Base-by-base conservation (phyloP, 2,888 invertebrate genomes). In the Bombyx huttoni region DNA sequence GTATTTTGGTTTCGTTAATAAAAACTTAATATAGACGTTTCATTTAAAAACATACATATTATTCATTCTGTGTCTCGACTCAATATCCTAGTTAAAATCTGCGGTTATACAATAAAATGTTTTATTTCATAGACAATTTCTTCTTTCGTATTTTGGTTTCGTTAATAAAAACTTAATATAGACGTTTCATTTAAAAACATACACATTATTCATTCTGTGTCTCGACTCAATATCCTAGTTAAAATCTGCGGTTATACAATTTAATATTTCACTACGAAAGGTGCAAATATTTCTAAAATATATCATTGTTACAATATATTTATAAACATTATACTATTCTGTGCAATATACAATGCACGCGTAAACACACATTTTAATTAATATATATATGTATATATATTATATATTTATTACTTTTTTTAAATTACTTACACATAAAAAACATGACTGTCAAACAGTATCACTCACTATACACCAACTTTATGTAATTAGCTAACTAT, bases 261-360 rank as follows among this genome's bases (percentile, higher is more conserved):
- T 73, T 74, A 77, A 78, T 81, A 83, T 78, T 81, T 70, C 79
- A 81, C 86, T 87, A 86, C 87, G 76, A 79, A 81, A 77, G 83
- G 87, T 88, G 87, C 87, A 88, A 87, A 88, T 88, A 88, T 81
- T 76, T 84, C 87, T 87, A 86, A 88, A 88, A 88, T 87, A 88
- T 83, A 81, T 81, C 67, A 68, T 73, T 68, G 24, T 24, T 24
- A 24, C 24, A 24, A 73, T 74, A 78, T 83, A 80, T 78, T 83
- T 82, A 82, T 83, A 79, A 83, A 83, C 75, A 65, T 71, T 81
- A 78, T 65, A 70, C 79, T 83, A 85, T 79, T 70, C 68, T 81
- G 87, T 86, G 86, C 83, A 75, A 76, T 82, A 81, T 86, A 86
- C 78, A 83, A 83, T 75, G 86, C 87, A 87, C 86, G 77, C 78